These are phyloP conservation scores for Parasteatoda tepidariorum DNA, from an alignment of 1,140 invertebrate species.

Conservation along the genomic window DNA sequence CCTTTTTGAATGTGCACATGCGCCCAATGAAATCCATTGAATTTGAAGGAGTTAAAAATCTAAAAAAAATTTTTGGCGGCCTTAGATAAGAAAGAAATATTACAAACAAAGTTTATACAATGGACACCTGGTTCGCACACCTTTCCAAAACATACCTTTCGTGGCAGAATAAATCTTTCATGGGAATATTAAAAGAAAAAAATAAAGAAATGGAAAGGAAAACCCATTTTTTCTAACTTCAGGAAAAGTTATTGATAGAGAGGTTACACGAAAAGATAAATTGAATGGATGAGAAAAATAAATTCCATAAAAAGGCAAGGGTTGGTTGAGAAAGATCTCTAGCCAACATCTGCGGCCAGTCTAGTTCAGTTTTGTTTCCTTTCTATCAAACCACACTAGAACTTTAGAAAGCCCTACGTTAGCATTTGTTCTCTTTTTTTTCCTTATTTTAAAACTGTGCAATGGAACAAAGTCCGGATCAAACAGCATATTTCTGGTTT, in stretches of 20 bases:
- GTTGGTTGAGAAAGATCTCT: background rate
- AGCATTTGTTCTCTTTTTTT: too few relatives aligned
- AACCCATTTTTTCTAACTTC: background rate
- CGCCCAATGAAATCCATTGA: slow-evolving; percentile 31
- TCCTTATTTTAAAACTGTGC: too few relatives aligned
- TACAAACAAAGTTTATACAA: slow-evolving; percentile 40
- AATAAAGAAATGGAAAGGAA: background rate
- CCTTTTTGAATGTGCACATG: background rate
- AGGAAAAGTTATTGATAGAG: slow-evolving; percentile 49
- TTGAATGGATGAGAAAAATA: slow-evolving; percentile 18
- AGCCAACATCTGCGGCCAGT: slow-evolving; percentile 24
- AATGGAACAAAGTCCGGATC: too few relatives aligned
- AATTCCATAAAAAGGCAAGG: slow-evolving; percentile 8
- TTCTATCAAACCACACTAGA: too few relatives aligned
- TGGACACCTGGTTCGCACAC: slow-evolving; percentile 18
- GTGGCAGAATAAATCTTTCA: slow-evolving; percentile 44
- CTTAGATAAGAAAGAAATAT: background rate
- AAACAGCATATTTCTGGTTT: too few relatives aligned
- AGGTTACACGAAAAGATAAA: slow-evolving; percentile 29
- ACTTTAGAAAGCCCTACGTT: too few relatives aligned
- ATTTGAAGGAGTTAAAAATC: too few relatives aligned
- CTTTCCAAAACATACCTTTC: background rate
- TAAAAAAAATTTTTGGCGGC: too few relatives aligned
- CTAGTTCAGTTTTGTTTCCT: background rate
- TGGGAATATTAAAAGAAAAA: slow-evolving; percentile 26